Evolutionary conservation across 2,888 invertebrate genomes (phyloP).

Genomic region (Philereme vetulata): DNA sequence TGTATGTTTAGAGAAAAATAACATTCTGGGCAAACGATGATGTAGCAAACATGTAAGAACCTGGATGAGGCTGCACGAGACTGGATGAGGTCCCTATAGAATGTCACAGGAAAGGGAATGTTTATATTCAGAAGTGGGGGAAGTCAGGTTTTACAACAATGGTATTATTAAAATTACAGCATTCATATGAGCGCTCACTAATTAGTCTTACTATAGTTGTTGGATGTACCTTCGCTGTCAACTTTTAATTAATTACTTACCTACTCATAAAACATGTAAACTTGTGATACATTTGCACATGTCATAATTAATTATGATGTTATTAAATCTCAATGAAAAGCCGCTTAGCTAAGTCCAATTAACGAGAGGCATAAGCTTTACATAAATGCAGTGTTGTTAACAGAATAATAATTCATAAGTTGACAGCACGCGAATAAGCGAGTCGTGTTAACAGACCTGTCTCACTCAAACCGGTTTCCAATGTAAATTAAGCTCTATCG

Average conservation of each 20-base stretch:
- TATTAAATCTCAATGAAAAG: conserved; percentile 43
- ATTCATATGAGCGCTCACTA: too few species aligned
- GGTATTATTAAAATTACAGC: too few species aligned
- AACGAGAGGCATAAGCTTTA: conserved; percentile 55
- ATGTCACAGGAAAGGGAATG: too few species aligned
- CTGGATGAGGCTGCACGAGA: too few species aligned
- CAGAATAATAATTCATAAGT: conserved; percentile 75
- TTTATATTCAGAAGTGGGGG: too few species aligned
- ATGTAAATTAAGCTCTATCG: background rate
- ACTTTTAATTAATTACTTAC: conserved; percentile 3
- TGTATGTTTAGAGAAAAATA: too few species aligned
- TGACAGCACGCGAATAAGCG: conserved; percentile 74
- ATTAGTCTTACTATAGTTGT: too few species aligned
- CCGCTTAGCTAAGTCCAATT: conserved; percentile 50
- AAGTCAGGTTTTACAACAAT: too few species aligned
- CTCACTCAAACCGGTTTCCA: background rate
- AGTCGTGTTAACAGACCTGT: conserved; percentile 54
- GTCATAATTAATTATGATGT: conserved; percentile 34
- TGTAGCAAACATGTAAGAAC: too few species aligned
- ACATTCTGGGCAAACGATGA: too few species aligned
- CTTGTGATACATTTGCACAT: conserved; percentile 25
- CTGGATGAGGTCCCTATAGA: too few species aligned
- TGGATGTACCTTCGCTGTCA: conserved; percentile 3
- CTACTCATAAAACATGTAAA: conserved; percentile 12
- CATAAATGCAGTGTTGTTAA: conserved; percentile 63